Base-by-base conservation (phyloP, 1,140 invertebrate species). In the Portunus trituberculatus region DNA sequence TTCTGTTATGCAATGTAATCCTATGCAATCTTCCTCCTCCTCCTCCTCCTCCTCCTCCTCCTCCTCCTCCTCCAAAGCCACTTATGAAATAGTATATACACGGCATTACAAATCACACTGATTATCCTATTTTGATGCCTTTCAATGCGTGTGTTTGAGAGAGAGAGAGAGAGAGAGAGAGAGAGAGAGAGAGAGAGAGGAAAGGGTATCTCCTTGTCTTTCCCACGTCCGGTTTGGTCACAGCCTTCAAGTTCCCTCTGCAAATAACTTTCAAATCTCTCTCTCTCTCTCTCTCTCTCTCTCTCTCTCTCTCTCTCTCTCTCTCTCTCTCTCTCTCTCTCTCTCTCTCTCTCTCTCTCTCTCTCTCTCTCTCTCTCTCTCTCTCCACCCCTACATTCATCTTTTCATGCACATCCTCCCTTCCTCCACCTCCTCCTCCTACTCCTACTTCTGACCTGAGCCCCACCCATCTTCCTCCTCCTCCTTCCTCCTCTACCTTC, bases 141-240 rank as follows among this genome's bases (percentile, higher is more conserved):
- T 76, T 76, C 67, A n/a, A n/a, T 76, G 25, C 0, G 67, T 2
- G 67, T n/a, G 20, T n/a, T 12, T 20, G 67, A 76, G 67, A 76
- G 67, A 76, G 67, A 76, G 67, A 76, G 67, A 76, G 67, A 76
- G 67, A 76, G 67, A 76, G 67, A 76, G 67, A 76, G 67, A 76
- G 67, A 76, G 67, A 76, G 67, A 76, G 67, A 76, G 67, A 76
- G 67, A 76, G 67, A 76, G 67, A 76, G 67, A 76, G 67, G 67
- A n/a, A 76, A 76, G 20, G 67, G 67, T 76, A 76, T 25, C 67
- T 76, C 25, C 67, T 76, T 76, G 20, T 76, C 20, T 76, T 76
- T 76, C n/a, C 67, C 67, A 76, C 67, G 67, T 76, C 67, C n/a
- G 20, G 20, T 76, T 76, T 76, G 25, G 67, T 76, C 67, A n/a